These are phyloP conservation scores for Cherax destructor DNA, from an alignment of 1,140 invertebrate genomes.

Conservation along the genomic window DNA sequence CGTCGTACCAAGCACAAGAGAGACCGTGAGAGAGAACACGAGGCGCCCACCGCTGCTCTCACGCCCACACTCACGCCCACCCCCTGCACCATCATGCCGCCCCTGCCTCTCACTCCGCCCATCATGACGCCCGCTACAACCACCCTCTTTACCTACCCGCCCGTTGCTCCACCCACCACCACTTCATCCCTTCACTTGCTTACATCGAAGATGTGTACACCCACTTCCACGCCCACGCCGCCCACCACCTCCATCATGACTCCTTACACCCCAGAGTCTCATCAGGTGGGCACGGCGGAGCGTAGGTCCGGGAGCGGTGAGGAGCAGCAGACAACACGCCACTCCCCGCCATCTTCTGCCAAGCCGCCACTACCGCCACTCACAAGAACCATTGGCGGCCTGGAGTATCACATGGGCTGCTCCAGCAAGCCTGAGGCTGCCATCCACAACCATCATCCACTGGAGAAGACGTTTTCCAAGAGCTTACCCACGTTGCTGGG, in stretches of 20 bases:
- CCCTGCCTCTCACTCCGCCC: slow-evolving; percentile 22
- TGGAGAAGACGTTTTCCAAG: slow-evolving; percentile 34
- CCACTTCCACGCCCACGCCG: slow-evolving; percentile 10
- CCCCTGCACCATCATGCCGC: slow-evolving; percentile 16
- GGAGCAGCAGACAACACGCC: neutral
- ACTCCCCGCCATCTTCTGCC: slow-evolving; percentile 4
- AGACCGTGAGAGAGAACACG: slow-evolving; percentile 69
- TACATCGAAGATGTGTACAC: slow-evolving; percentile 14
- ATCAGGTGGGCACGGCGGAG: neutral
- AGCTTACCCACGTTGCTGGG: slow-evolving; percentile 51
- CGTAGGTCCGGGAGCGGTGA: neutral
- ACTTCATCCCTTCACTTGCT: slow-evolving; percentile 9
- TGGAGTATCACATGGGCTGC: slow-evolving; percentile 31
- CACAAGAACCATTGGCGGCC: slow-evolving; percentile 3
- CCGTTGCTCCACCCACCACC: slow-evolving; percentile 19
- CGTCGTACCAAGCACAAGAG: slow-evolving; percentile 77
- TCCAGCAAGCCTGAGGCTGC: neutral
- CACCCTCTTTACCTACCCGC: slow-evolving; percentile 18
- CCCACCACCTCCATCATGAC: neutral
- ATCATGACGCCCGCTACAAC: slow-evolving; percentile 25
- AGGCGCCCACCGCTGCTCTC: slow-evolving; percentile 27
- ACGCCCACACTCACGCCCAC: neutral
- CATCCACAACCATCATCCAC: slow-evolving; percentile 6
- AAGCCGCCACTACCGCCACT: slow-evolving; percentile 20
- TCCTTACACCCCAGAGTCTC: neutral